Conservation (phyloP, 2,888 invertebrate species). For the Oscheius sp. region DNA sequence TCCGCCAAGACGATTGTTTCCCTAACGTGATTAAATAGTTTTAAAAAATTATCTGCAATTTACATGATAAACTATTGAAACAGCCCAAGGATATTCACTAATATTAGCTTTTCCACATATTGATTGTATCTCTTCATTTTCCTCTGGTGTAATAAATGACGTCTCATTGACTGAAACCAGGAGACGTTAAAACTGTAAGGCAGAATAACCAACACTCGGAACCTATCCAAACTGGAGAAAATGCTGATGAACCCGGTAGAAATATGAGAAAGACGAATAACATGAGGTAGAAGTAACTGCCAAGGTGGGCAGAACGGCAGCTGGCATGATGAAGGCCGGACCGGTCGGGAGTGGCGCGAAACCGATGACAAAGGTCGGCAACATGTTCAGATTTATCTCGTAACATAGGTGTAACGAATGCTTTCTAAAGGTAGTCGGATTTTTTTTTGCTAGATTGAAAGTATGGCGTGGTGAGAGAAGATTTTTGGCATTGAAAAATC, state of each 20-base stretch:
- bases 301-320: not conserved
- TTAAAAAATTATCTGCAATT: not conserved
- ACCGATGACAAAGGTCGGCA: constrained; percentile 24
- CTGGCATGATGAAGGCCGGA: constrained; percentile 16
- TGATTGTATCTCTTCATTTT: constrained; percentile 10
- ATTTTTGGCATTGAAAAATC: constrained; percentile 8
- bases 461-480: not conserved
- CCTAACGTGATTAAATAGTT: constrained; percentile 34
- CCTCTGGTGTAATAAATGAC: constrained; percentile 13
- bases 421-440: not conserved
- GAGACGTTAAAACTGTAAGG: not conserved
- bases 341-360: constrained; percentile 23
- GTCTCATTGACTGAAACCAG: constrained; percentile 6
- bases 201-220: constrained; percentile 16
- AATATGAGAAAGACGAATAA: not conserved
- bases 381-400: not conserved
- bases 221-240: constrained; percentile 22
- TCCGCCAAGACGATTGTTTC: constrained; percentile 60
- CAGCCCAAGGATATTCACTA: constrained; percentile 61
- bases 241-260: not conserved
- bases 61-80: constrained; percentile 38
- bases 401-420: not conserved
- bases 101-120: constrained; percentile 12
- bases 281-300: constrained; percentile 14
- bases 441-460: not conserved